Base-by-base conservation (phyloP, 2,888 invertebrate genomes). In the Nomada fucata region DNA sequence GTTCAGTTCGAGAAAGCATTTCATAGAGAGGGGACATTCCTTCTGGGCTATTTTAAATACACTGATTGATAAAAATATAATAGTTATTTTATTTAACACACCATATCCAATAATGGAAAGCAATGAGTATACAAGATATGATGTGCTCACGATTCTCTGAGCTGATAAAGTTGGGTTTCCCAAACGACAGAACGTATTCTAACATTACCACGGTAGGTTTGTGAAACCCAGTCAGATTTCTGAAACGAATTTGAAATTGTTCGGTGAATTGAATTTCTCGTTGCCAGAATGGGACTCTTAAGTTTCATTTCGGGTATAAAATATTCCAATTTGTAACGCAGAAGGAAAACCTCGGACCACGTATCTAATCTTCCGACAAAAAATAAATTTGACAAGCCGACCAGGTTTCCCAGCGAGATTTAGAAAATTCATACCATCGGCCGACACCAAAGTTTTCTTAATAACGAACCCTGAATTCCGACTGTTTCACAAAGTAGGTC, bases 381-480 rank as follows among this genome's bases (percentile, higher is more conserved):
- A 76, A 75, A 83, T 79, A 81, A 81, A 86, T 85, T 83, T 53
- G 69, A 81, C 81, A 78, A 69, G 47, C 59, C 26, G 52, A 2
- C 67, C 53, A 20, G 57, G 52, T 79, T 63, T 11, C 2, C 67
- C 20, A 20, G 20, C 10, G 52, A 52, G 44, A 44, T 47, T 61
- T 64, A 73, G 74, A 78, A 86, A 87, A 87, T 85, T 83, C 81
- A 82, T 87, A 76, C 73, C 70, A 61, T 72, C 63, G 65, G 64
- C 63, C 68, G 26, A 29, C 77, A 59, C 26, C 72, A 63, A 83
- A 87, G 71, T 87, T 88, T 88, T 88, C 86, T 88, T 88, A 88
- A 88, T 88, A 86, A 88, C 82, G 83, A 76, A 88, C 81, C 80
- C 74, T 64, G 76, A 82, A 88, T 85, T 80, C 80, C 78, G 26